Base-by-base conservation (phyloP, 2,797 vertebrate genomes). In the Triplophysa bombifrons region DNA sequence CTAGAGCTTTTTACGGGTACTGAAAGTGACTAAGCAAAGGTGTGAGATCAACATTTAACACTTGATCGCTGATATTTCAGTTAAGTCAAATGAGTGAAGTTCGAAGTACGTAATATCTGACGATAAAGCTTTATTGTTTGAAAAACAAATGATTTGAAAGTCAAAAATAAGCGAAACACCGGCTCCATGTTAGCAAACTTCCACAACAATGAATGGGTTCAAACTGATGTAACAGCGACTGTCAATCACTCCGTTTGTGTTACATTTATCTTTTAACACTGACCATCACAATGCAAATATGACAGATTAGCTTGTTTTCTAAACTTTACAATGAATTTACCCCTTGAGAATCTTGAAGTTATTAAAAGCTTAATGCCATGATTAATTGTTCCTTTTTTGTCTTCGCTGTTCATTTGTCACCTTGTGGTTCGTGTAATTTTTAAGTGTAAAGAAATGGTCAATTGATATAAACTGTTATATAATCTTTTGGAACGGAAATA, bases 21-120 rank as follows among this genome's bases (percentile, higher is more conserved):
- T 46, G 50, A 48, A 72, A 72, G 77, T 79, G 77, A 79, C 77
- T 72, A 79, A 73, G 76, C 76, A 72, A 78, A 72, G 76, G 17
- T 71, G 48, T 27, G 20, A 65, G 48, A 14, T 22, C 61, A 19
- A 71, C 56, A 61, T 78, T 41, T 63, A 63, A 70, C 67, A 70
- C 17, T 53, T 70, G 27, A 70, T 51, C 13, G n/a, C 14, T 22
- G 51, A 10, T 51, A 11, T 7, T 71, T 1, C 6, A 41, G 30
- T 14, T 19, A 53, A 78, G 44, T n/a, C 30, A n/a, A 27, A 12
- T 10, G 8, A 38, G 4, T 12, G 30, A 12, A 25, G 12, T 25
- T 13, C 38, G 16, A 3, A 51, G n/a, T 16, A 8, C 3, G 10
- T 67, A 55, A 46, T 19, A 70, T 19, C 3, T 4, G 13, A 14